A percentile compares a stretch with the other conserved stretches of the same genome.
These are phyloP conservation scores for Mohoua ochrocephala DNA, from an alignment of 2,113 vertebrate genomes.

Conservation along the genomic window DNA sequence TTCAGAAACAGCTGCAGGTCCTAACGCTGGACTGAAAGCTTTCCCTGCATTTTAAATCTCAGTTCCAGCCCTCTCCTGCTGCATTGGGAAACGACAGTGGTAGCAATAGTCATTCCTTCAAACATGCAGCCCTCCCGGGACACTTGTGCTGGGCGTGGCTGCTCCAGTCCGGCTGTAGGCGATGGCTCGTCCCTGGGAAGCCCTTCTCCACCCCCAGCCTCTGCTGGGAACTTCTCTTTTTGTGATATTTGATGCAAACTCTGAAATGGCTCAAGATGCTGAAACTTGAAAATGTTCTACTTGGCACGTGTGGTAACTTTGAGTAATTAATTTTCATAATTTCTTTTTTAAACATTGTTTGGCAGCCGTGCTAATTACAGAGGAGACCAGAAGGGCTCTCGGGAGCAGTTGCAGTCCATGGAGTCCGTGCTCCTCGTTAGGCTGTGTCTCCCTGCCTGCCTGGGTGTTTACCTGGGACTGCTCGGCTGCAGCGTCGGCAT, in stretches of 20 bases:
- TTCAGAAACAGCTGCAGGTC: background rate
- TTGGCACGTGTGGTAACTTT: background rate
- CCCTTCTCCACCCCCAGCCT: background rate
- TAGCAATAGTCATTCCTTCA: fast-evolving
- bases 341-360: background rate
- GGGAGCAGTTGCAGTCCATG: fast-evolving
- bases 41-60: background rate
- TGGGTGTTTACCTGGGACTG: background rate
- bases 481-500: background rate
- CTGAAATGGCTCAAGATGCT: background rate
- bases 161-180: fast-evolving
- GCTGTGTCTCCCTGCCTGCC: background rate
- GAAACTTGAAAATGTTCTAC: background rate
- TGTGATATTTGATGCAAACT: background rate
- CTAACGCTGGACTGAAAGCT: background rate
- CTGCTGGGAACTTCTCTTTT: background rate
- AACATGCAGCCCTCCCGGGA: fast-evolving
- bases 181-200: fast-evolving
- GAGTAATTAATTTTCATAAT: background rate
- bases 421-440: background rate
- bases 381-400: background rate
- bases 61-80: fast-evolving
- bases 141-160: fast-evolving
- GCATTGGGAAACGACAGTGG: background rate
- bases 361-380: background rate